Percentiles rank a stretch among this genome's conserved stretches.
These are phyloP conservation scores for Poeciliopsis gracilis DNA, from an alignment of 2,797 vertebrate genomes.

Conservation along the genomic window DNA sequence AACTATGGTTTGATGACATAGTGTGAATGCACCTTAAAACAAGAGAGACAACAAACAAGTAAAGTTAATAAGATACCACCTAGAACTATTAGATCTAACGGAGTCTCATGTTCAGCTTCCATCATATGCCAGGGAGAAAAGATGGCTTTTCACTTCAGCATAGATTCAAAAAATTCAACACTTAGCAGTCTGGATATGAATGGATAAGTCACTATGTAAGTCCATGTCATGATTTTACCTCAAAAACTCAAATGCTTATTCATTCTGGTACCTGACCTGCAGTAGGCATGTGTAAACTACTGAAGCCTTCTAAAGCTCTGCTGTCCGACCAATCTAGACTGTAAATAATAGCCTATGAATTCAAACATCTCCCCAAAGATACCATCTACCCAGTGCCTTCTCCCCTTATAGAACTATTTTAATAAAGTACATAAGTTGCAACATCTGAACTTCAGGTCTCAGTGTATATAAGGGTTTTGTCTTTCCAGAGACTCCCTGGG, in stretches of 20 bases:
- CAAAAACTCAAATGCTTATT: background rate
- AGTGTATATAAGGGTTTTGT: slow-evolving; percentile 16
- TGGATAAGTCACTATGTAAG: background rate
- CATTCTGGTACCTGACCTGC: background rate
- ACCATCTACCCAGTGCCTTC: background rate
- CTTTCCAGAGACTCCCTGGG: slow-evolving; percentile 31
- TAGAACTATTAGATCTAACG: background rate
- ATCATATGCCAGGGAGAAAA: background rate
- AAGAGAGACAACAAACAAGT: background rate
- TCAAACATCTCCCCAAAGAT: background rate
- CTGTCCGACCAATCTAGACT: background rate
- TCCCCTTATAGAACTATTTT: background rate
- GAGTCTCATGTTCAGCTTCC: background rate
- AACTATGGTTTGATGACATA: no score
- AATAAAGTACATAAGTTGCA: background rate
- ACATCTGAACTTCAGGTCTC: background rate
- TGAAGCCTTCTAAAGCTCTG: background rate
- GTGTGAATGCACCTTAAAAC: background rate
- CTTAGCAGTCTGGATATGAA: background rate
- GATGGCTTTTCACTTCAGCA: background rate
- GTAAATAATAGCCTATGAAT: background rate
- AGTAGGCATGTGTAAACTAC: background rate
- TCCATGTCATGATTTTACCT: background rate
- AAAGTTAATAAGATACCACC: background rate
- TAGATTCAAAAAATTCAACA: background rate